Base-by-base conservation (phyloP, 2,797 vertebrate genomes). In the Lacerta agilis region DNA sequence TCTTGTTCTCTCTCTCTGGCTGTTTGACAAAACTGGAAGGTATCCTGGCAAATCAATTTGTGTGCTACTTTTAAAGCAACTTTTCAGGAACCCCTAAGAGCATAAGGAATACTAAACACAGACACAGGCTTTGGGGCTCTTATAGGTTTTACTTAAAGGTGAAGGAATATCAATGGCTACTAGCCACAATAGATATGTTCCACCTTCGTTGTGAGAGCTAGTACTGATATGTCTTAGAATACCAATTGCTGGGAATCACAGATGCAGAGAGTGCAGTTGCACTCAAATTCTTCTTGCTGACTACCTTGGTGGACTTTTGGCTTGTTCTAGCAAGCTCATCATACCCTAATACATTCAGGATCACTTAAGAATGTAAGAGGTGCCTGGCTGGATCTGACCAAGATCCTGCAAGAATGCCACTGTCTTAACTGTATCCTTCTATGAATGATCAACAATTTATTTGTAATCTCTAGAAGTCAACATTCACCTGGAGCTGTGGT, bases 51-150 rank as follows among this genome's bases (percentile, higher is more conserved):
- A 86, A 33, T 86, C 85, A 86, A 72, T 80, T 36, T 61, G 69
- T 73, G 85, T 73, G 29, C 82, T 88, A 41, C 76, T 79, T 71
- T 67, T 79, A 79, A 88, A 64, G 15, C 45, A 76, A 71, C 67
- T 36, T 80, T 80, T 88, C 83, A 88, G 55, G 36, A 80, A 80
- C 43, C 38, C 72, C 49, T 88, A 80, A 88, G 41, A 80, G 15
- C 20, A 73, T 79, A 72, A 33, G 11, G 67, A 88, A 88, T 85
- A 80, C 49, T 85, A 79, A 85, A 41, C 25, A 88, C 17, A 88
- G 66, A 17, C 20, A 36, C 23, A 55, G 6, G 18, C 71, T 79
- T 83, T 79, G 10, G 23, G 41, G 58, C 43, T 10, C 20, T 78
- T 71, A 5, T 27, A 79, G 29, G 8, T 29, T 43, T 23, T 73